Evolutionary conservation across 92 coral and sea anemone species (phyloP), one percentile per base, ranked within the genome.

Genomic region (Desmophyllum pertusum): DNA sequence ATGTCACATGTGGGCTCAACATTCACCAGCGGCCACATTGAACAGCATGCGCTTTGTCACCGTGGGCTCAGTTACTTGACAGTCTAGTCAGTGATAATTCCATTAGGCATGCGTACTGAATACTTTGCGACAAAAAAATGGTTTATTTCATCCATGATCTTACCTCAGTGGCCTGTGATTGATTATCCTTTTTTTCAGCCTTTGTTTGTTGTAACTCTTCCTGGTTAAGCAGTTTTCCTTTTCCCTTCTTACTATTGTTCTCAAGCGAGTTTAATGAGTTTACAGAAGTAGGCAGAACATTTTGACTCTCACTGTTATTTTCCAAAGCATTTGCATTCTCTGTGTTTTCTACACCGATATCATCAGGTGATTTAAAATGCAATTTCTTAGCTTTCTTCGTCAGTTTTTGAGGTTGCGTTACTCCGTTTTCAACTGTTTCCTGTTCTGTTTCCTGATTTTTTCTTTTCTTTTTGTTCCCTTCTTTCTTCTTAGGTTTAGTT

Each of bases 401-500:
- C 31, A 36, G 52, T 73, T 81, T 82, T 31, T 81, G 23, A 66
- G 88, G 57, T 68, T 80, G 42, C 30, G 51, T 35, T 40, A 23
- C 46, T 55, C 43, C 46, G 27, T 79, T 85, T 65, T 55, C 79
- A 19, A 50, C 79, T 4, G 39, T 59, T 45, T 67, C 50, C 70
- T 84, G 88, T 70, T 94, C 86, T 21, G 62, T 59, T 68, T 30
- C 77, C 68, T 23, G 43, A 74, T 35, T 29, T 78, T 82, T 92
- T 76, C 25, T 68, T 59, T 18, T 30, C 84, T 66, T 69, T 33
- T 57, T 25, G 57, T 64, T 88, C 53, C 5, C 33, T 35, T 29
- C 41, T 48, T 29, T 88, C 80, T 46, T 45, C 55, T 72, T 66
- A 65, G 77, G 25, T 52, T 92, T 46, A 79, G 31, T 30, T 30